These are phyloP conservation scores for Epinephelus awoara DNA, from an alignment of 2,797 vertebrate genomes.

Conservation along the genomic window DNA sequence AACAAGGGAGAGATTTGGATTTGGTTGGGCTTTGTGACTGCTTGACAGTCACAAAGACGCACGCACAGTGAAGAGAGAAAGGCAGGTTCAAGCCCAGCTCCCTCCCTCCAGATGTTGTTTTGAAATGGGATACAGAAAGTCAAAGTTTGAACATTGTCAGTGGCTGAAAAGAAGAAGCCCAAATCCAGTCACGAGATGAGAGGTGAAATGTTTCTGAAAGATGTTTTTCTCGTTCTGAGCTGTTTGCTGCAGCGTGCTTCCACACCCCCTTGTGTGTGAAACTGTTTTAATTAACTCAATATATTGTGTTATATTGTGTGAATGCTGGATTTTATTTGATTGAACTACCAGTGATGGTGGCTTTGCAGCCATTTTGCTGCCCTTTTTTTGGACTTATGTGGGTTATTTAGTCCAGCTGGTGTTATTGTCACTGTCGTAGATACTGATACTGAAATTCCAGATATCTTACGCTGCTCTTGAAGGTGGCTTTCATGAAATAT, in stretches of 20 bases:
- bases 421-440: no score
- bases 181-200: slow-evolving; percentile 42
- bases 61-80: slow-evolving; percentile 59
- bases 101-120: slow-evolving; percentile 59
- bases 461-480: neutral
- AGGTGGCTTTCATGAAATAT: neutral
- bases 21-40: slow-evolving; percentile 69
- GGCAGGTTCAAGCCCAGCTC: slow-evolving; percentile 57
- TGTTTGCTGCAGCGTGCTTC: neutral
- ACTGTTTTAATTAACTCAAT: no score
- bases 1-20: slow-evolving; percentile 80
- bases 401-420: neutral
- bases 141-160: slow-evolving; percentile 40
- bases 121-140: slow-evolving; percentile 56
- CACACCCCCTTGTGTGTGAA: neutral
- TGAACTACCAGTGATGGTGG: neutral
- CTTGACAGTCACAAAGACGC: slow-evolving; percentile 58
- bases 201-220: slow-evolving; percentile 28
- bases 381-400: no score
- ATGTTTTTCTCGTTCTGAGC: slow-evolving; percentile 1
- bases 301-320: neutral
- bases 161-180: slow-evolving; percentile 20
- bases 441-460: neutral
- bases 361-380: neutral
- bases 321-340: no score